Percentiles rank a stretch among this genome's conserved stretches.
Evolutionary conservation across 1,140 invertebrate species (phyloP).

Genomic region (Battus philenor): DNA sequence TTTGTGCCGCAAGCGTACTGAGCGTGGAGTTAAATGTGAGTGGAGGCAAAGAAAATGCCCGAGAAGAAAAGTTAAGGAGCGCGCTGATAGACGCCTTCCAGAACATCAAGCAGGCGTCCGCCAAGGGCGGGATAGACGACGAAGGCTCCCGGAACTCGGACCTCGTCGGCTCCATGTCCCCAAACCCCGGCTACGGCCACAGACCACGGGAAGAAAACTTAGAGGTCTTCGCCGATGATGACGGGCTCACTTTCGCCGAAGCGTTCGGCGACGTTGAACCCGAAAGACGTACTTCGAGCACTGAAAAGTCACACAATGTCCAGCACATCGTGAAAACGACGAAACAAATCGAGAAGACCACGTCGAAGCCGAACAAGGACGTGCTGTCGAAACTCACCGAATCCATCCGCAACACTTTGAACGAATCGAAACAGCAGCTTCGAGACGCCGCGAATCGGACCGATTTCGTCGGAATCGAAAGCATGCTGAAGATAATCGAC

Average conservation of each 20-base stretch:
- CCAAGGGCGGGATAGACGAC: slow-evolving; percentile 52
- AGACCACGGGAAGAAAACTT: slow-evolving; percentile 45
- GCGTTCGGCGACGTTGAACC: slow-evolving; percentile 37
- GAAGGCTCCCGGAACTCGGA: slow-evolving; percentile 40
- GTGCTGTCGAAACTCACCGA: slow-evolving; percentile 41
- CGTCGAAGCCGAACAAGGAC: slow-evolving; percentile 41
- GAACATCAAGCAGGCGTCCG: slow-evolving; percentile 61
- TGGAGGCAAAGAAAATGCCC: slow-evolving; percentile 41
- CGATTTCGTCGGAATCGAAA: slow-evolving; percentile 68
- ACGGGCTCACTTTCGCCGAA: slow-evolving; percentile 57
- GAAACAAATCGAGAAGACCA: slow-evolving; percentile 43
- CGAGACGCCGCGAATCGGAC: slow-evolving; percentile 33
- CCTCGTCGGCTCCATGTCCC: slow-evolving; percentile 45
- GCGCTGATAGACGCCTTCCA: slow-evolving; percentile 68
- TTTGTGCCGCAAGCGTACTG: slow-evolving; percentile 41
- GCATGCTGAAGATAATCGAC: slow-evolving; percentile 75
- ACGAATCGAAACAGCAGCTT: slow-evolving; percentile 45
- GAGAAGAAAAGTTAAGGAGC: slow-evolving; percentile 61
- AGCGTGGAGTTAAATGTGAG: slow-evolving; percentile 33
- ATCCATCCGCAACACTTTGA: slow-evolving; percentile 45
- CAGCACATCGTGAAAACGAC: slow-evolving; percentile 61
- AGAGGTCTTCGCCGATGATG: slow-evolving; percentile 59
- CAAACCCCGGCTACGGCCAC: slow-evolving; percentile 28
- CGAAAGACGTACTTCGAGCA: slow-evolving; percentile 37
- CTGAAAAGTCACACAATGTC: slow-evolving; percentile 60